phyloP scores from a whole-genome alignment of 2,797 vertebrate species.

The Lemur catta region DNA sequence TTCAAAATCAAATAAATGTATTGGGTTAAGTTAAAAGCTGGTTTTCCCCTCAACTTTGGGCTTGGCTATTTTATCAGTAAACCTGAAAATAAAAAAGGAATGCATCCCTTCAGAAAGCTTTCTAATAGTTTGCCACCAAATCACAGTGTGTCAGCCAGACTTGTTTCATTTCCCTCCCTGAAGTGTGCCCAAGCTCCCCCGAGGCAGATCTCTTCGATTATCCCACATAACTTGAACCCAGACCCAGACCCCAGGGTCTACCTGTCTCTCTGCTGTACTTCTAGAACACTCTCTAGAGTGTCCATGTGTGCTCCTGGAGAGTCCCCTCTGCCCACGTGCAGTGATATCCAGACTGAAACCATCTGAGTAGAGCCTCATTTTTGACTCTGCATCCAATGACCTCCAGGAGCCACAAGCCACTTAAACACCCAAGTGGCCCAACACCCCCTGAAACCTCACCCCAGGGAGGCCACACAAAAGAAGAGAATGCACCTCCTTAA shows the following conservation, averaged over 20 bases:
- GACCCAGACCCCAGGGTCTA: neutral
- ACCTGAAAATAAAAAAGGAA: conserved; percentile 52
- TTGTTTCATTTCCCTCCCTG: neutral
- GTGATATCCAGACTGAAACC: neutral
- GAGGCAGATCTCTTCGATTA: neutral
- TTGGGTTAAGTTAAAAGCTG: conserved; percentile 51
- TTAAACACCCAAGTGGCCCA: neutral
- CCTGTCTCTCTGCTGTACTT: neutral
- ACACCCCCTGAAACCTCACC: neutral
- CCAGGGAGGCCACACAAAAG: neutral
- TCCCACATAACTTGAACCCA: neutral
- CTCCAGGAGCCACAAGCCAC: neutral
- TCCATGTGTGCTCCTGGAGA: neutral
- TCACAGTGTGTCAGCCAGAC: neutral
- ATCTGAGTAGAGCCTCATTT: neutral
- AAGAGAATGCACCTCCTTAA: neutral
- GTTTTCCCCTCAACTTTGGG: neutral
- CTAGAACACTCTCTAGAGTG: neutral
- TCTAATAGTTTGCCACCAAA: neutral
- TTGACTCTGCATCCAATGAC: neutral
- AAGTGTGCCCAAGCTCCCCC: neutral
- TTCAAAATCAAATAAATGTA: conserved; percentile 56
- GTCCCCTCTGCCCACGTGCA: neutral
- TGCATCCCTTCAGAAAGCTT: neutral
- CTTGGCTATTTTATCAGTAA: conserved; percentile 53